phyloP scores from a whole-genome alignment of 2,888 invertebrate genomes.

The Tenthredo notha region DNA sequence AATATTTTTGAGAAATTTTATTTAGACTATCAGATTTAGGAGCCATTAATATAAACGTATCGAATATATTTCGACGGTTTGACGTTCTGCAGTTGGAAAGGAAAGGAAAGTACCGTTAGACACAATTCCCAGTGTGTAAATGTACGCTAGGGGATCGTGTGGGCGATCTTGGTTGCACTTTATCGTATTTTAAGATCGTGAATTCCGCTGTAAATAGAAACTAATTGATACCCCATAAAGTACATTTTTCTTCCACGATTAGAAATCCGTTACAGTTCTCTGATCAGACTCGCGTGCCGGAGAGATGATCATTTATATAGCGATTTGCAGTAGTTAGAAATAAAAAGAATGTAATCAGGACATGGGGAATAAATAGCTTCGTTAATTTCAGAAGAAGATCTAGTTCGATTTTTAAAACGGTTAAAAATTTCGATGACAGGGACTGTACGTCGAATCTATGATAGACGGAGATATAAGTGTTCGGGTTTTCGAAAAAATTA shows the following conservation, averaged over 20 bases:
- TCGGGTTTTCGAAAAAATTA: background rate
- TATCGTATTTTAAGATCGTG: conserved; percentile 12
- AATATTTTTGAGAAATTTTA: background rate
- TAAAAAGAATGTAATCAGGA: background rate
- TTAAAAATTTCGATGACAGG: background rate
- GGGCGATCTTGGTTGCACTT: conserved; percentile 20
- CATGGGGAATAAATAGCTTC: background rate
- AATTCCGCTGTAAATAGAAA: conserved; percentile 31
- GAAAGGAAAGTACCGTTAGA: conserved; percentile 36
- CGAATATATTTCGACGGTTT: conserved; percentile 19
- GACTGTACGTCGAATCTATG: too few relatives aligned
- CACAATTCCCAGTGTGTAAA: conserved; percentile 17
- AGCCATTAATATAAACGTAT: background rate
- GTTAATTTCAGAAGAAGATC: background rate
- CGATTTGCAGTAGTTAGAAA: background rate
- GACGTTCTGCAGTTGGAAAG: conserved; percentile 20
- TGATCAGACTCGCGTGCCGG: conserved; percentile 13
- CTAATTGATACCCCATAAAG: conserved; percentile 23
- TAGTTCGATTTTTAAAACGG: background rate
- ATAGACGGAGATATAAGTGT: background rate
- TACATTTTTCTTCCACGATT: background rate
- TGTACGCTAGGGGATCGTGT: background rate
- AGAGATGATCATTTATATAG: background rate
- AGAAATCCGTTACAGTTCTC: conserved; percentile 23
- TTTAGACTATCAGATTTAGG: background rate